phyloP scores from a whole-genome alignment of 35 echinoderm and acorn worm genomes.

The Heliocidaris tuberculata region DNA sequence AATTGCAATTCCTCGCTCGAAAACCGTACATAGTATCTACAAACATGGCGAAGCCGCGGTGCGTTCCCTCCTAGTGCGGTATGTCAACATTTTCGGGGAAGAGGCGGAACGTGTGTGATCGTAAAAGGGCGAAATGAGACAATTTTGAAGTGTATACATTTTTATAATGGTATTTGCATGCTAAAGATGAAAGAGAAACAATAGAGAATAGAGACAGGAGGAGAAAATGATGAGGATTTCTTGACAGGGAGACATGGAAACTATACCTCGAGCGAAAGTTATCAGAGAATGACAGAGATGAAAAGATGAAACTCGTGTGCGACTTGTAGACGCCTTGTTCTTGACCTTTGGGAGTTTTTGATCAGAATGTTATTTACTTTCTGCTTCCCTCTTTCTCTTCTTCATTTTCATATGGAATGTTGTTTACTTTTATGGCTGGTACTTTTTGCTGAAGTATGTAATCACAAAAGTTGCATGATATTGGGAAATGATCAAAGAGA shows the following conservation, averaged over 20 bases:
- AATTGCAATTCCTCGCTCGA: constrained; percentile 32
- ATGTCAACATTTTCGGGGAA: background rate
- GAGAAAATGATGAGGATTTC: background rate
- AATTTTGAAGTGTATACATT: background rate
- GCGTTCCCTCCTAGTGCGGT: background rate
- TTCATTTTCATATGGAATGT: background rate
- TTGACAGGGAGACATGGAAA: constrained; percentile 7
- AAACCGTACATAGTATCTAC: background rate
- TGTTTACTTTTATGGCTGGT: background rate
- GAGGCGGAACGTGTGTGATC: background rate
- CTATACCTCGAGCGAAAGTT: constrained; percentile 4
- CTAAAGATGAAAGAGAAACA: constrained; percentile 20
- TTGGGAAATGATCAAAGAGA: background rate
- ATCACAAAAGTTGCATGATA: background rate
- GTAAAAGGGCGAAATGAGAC: background rate
- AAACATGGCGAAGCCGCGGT: background rate
- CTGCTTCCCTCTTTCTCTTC: background rate
- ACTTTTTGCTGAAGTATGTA: constrained; percentile 12
- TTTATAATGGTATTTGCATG: constrained; percentile 1
- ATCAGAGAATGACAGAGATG: background rate
- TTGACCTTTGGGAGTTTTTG: background rate
- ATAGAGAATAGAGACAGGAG: background rate
- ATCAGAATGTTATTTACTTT: constrained; percentile 35
- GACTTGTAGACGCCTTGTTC: constrained; percentile 23
- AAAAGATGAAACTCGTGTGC: constrained; percentile 29